Base-by-base conservation (phyloP, 2,797 vertebrate genomes). In the Scolopax rusticola region DNA sequence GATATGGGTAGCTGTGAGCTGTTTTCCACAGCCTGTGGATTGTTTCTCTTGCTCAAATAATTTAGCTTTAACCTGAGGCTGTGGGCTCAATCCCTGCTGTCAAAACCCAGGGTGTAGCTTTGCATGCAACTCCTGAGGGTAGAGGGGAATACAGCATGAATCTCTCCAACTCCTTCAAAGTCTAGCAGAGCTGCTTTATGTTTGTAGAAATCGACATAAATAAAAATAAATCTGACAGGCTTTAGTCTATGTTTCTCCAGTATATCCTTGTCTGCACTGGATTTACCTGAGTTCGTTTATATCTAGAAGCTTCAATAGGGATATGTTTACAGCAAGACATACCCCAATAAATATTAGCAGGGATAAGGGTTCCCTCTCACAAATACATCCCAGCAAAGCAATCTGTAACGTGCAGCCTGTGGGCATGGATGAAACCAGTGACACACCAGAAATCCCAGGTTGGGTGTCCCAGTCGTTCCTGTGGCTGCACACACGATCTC, bases 41-140 rank as follows among this genome's bases (percentile, higher is more conserved):
- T 89, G 88, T 96, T 95, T 80, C 92, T 94, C 95, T 83, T 95
- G 81, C 84, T 93, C 95, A 97, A 96, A 96, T 95, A 97, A 93
- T 93, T 96, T 91, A 96, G 89, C 78, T 92, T 70, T 96, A 85
- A 96, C 95, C 93, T 8, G 53, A 71, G 95, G 95, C 95, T 96
- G 92, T 80, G 92, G 95, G 96, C 92, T 96, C 96, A 96, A 60
- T 96, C 89, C 92, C 87, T 21, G 90, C 93, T 97, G 95, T 95
- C 95, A 94, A 90, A 95, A 79, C 45, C 86, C 84, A 53, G 71
- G 2, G 84, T n/a, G 92, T 33, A 92, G 92, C 90, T 96, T 89
- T 70, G 89, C 81, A 27, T 68, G 84, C 90, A 85, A 78, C 84
- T 95, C 95, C 96, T 92, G 71, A 82, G 89, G 95, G 86, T 25